Conservation (phyloP, 2,113 vertebrate species). For the Hucho hucho region DNA sequence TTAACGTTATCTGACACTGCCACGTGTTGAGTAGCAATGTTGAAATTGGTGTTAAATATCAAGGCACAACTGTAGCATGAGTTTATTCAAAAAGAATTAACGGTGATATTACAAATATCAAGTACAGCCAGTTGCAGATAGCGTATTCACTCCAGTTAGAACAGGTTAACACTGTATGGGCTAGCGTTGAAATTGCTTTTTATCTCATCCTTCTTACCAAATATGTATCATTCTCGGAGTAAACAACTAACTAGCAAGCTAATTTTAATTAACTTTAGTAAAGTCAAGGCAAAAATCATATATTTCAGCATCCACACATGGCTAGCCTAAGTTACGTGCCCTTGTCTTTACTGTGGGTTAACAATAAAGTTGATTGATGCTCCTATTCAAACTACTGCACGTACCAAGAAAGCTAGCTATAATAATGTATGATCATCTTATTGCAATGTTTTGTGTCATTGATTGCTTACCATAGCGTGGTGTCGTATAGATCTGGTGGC, state of each 20-base stretch:
- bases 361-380: background rate
- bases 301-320: background rate
- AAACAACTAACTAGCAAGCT: background rate
- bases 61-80: no score
- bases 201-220: background rate
- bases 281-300: background rate
- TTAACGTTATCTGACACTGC: no score
- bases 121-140: background rate
- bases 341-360: background rate
- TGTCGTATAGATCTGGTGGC: background rate
- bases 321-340: background rate
- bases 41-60: no score
- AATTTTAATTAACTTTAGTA: background rate
- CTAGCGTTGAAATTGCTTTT: background rate
- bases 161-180: background rate
- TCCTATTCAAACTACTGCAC: background rate
- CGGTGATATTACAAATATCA: background rate
- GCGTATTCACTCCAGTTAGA: no score
- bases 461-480: slow-evolving; percentile 6
- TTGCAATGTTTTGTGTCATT: background rate
- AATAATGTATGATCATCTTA: background rate
- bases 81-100: no score
- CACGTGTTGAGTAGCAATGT: no score
- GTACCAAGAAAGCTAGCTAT: background rate
- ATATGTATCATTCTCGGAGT: background rate